Evolutionary conservation across 2,797 vertebrate species (phyloP).

Genomic region (Hydrolagus colliei): DNA sequence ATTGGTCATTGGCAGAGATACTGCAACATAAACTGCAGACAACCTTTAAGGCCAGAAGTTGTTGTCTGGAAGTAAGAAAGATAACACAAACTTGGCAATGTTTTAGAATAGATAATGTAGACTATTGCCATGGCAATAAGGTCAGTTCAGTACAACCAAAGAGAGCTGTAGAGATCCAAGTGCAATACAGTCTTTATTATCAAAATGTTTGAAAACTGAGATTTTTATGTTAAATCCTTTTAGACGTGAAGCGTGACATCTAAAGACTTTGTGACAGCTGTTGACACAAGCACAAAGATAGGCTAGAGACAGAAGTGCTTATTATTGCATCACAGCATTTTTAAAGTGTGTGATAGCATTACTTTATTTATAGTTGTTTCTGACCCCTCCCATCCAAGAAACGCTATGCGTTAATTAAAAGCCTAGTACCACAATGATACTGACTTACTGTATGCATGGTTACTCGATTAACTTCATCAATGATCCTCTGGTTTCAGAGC

Average conservation of each 20-base stretch:
- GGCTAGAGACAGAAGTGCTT: neutral
- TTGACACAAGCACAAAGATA: neutral
- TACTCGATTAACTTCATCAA: too few species aligned
- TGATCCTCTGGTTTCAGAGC: too few species aligned
- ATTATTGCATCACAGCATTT: neutral
- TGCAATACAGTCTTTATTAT: neutral
- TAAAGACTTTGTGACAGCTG: too few species aligned
- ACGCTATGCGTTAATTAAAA: neutral
- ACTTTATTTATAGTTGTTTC: neutral
- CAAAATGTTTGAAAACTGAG: neutral
- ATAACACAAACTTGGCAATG: neutral
- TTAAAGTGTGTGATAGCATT: neutral
- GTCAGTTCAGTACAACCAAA: neutral
- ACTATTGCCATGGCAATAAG: neutral
- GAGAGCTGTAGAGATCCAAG: neutral
- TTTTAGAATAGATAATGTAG: neutral
- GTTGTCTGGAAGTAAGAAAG: neutral
- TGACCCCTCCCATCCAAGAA: neutral
- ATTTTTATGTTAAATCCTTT: neutral
- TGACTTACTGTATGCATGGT: too few species aligned
- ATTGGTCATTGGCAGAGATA: neutral
- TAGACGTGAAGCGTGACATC: too few species aligned
- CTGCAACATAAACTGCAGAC: neutral
- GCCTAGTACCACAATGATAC: neutral
- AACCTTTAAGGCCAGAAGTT: neutral